Evolutionary conservation across 2,797 vertebrate species (phyloP), one percentile per base, ranked within the genome.

Genomic region (Bovichtus diacanthus): DNA sequence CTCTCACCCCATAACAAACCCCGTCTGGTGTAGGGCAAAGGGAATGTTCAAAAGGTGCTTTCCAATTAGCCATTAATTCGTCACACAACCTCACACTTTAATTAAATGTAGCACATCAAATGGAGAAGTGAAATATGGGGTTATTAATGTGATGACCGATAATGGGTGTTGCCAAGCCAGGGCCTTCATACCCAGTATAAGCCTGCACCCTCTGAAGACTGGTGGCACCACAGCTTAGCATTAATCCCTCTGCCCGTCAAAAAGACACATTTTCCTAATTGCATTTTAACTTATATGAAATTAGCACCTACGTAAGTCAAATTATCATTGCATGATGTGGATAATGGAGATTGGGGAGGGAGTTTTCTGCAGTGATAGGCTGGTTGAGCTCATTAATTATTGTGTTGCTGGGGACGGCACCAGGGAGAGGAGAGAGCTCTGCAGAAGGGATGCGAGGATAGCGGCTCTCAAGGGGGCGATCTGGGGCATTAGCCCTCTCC

Each of bases 61-160:
- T 94, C 89, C 90, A 95, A 95, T 94, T 94, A 94, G 73, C 59
- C 81, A 73, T 90, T 91, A 88, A 94, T 95, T 95, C 65, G 88
- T 94, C 92, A 94, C 88, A 90, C 92, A 85, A 90, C 87, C 84
- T 89, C 73, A 60, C 86, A 90, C 91, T 93, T 93, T 95, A 96
- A 95, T 96, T 95, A 95, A 95, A 94, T 91, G 90, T 85, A 92
- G 87, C 93, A 91, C 90, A 91, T 95, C 87, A 89, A 91, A 88
- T 90, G 87, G 87, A 89, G 91, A 93, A 92, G 90, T 92, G 88
- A 94, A 94, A 92, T 90, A 92, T 82, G 89, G 73, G 90, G 91
- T 94, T 93, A 94, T 95, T 95, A 95, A 88, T 67, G 79, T 81
- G 94, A 95, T 95, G 95, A 95, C 95, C 91, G 94, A 96, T 95